Conservation (phyloP, 2,113 vertebrate genomes). For the Procapra przewalskii region DNA sequence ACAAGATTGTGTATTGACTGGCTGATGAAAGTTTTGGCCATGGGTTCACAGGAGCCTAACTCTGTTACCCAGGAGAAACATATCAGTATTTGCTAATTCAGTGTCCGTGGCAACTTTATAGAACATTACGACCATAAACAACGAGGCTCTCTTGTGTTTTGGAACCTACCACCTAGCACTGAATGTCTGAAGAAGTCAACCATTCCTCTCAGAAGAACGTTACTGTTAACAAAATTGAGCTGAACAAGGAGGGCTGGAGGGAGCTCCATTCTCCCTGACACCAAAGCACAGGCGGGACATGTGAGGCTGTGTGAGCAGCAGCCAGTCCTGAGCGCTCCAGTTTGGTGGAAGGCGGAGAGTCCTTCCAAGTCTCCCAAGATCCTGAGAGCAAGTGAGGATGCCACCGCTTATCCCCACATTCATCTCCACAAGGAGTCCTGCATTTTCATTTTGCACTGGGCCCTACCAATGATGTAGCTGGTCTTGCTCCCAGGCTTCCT, state of each 20-base stretch:
- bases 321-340: too few relatives aligned
- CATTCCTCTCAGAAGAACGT: background rate
- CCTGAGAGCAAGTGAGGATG: background rate
- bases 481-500: background rate
- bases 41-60: background rate
- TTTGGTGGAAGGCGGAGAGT: background rate
- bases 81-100: background rate
- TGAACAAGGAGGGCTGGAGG: background rate
- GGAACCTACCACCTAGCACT: background rate
- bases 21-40: background rate
- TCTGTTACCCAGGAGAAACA: background rate
- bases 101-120: background rate
- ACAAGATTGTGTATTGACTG: background rate
- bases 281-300: accelerated
- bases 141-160: background rate
- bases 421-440: background rate
- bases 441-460: background rate
- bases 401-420: background rate
- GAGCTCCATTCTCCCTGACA: background rate
- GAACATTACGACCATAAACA: background rate
- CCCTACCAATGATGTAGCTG: background rate
- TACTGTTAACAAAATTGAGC: background rate
- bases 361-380: background rate
- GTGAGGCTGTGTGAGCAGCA: background rate
- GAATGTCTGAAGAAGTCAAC: background rate